phyloP scores from a whole-genome alignment of 2,888 invertebrate species.

The Orthosia gothica region DNA sequence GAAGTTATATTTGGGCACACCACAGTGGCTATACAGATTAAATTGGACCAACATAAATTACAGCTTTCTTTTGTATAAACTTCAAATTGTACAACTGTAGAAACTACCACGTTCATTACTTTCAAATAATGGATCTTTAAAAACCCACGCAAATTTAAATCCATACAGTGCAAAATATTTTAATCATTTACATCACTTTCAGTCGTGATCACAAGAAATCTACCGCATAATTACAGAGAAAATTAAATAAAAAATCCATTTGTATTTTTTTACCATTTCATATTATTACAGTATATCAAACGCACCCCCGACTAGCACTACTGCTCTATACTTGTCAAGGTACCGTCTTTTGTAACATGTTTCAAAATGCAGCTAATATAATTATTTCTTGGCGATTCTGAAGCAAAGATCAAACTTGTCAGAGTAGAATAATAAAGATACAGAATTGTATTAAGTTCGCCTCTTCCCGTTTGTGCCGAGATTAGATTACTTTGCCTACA shows the following conservation, averaged over 20 bases:
- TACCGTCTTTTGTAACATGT: constrained; percentile 8
- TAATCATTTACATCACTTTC: too few relatives aligned
- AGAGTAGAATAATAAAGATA: too few relatives aligned
- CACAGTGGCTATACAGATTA: too few relatives aligned
- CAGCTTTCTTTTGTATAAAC: too few relatives aligned
- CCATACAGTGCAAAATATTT: too few relatives aligned
- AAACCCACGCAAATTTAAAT: too few relatives aligned
- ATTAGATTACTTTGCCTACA: constrained; percentile 55
- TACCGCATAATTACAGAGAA: too few relatives aligned
- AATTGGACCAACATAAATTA: too few relatives aligned
- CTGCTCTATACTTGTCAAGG: constrained; percentile 4
- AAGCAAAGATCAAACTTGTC: constrained; percentile 60
- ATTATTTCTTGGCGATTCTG: constrained; percentile 56
- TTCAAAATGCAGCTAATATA: constrained; percentile 49
- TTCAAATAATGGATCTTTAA: too few relatives aligned
- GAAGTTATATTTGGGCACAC: constrained; percentile 3
- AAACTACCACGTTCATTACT: too few relatives aligned
- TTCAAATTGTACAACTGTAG: too few relatives aligned
- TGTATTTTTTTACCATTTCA: background rate
- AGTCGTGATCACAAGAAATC: too few relatives aligned
- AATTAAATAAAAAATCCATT: background rate
- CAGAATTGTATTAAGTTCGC: constrained; percentile 61
- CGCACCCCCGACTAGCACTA: background rate
- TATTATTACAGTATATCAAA: background rate
- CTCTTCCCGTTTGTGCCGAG: constrained; percentile 41